phyloP scores from a whole-genome alignment of 2,113 vertebrate species.

The Pipra filicauda region DNA sequence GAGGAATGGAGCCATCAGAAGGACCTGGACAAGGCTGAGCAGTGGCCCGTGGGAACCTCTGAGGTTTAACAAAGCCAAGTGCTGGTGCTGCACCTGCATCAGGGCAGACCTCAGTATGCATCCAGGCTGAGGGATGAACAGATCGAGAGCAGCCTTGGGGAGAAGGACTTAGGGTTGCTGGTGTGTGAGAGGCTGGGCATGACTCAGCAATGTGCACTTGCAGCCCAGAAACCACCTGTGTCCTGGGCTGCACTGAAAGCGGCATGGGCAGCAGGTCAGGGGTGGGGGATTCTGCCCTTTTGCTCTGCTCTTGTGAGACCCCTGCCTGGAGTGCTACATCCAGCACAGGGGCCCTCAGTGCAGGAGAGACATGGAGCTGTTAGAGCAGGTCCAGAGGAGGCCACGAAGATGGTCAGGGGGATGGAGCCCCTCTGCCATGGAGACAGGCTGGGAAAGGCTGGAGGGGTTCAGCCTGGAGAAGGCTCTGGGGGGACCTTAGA shows the following conservation, averaged over 20 bases:
- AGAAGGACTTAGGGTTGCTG: neutral
- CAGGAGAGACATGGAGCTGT: neutral
- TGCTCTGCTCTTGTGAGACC: neutral
- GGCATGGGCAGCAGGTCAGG: neutral
- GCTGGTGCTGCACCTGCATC: neutral
- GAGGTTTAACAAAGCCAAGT: neutral
- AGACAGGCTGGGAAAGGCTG: neutral
- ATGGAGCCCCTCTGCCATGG: neutral
- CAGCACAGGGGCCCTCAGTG: neutral
- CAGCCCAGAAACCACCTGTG: neutral
- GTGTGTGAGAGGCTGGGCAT: neutral
- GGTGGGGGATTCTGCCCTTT: neutral
- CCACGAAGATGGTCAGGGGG: fast-evolving
- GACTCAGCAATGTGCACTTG: neutral
- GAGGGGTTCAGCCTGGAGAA: neutral
- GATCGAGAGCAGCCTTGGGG: neutral
- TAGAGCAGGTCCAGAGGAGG: neutral
- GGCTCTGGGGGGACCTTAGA: neutral
- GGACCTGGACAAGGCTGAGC: neutral
- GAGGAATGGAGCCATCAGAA: neutral
- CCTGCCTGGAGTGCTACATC: neutral
- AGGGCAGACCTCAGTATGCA: neutral
- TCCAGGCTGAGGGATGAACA: neutral
- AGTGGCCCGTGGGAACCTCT: neutral
- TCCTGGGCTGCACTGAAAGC: neutral